Base-by-base conservation (phyloP, 2,797 vertebrate genomes). In the Meriones psammophilus region DNA sequence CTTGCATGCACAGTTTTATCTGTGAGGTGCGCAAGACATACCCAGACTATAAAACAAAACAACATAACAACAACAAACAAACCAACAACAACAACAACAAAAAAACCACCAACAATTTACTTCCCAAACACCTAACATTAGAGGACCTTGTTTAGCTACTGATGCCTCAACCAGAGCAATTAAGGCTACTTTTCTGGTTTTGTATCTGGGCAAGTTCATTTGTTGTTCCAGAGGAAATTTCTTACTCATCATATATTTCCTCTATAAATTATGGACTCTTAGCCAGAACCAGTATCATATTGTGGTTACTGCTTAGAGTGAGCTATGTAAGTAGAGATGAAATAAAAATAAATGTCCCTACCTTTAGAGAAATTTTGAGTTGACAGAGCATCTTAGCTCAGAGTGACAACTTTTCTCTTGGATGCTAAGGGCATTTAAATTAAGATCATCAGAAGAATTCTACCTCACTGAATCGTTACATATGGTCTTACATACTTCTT, bases 351-450 rank as follows among this genome's bases (percentile, higher is more conserved):
- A 46, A 3, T 68, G 6, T 30, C 17, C 50, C 3, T 50, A 12
- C 13, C 6, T 93, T 73, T 92, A 62, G 56, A 93, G 69, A 89
- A 18, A 74, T 68, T 95, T 17, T 66, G 56, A 89, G n/a, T 91
- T n/a, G 69, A 86, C 20, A 24, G 33, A 71, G 46, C 46, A 50
- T 50, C 46, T 50, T 42, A 26, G 46, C 9, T 7, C 13, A 86
- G 54, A 79, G 73, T 33, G 3, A 89, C 50, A 42, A 62, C 1
- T 71, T 80, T 81, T 80, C 30, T 68, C n/a, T 62, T 39, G 17
- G 36, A 30, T 78, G 7, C 33, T 33, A 22, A 91, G 14, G 18
- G 30, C 5, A 14, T 50, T 76, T 92, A 20, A 26, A 46, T 85
- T 81, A 81, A 68, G 36, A 60, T 89, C 42, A 46, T 24, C 18